phyloP scores from a whole-genome alignment of 1,140 invertebrate genomes.

The Drosophila repletoides region DNA sequence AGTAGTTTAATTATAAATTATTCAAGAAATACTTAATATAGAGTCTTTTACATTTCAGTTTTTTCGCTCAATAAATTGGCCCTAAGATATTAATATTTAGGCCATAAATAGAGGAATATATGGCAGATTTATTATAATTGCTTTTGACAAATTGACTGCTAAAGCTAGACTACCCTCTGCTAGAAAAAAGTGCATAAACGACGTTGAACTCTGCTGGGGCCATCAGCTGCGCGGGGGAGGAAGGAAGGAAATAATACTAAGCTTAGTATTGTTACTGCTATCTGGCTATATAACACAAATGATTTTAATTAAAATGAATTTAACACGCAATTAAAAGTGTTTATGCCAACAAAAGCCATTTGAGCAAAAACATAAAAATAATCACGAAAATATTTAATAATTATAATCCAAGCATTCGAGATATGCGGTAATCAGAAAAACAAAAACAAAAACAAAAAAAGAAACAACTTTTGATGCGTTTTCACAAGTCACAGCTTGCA shows the following conservation, averaged over 20 bases:
- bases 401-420: conserved; percentile 28
- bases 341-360: conserved; percentile 12
- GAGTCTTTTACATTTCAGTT: too few relatives aligned
- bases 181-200: too few relatives aligned
- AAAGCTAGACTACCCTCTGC: too few relatives aligned
- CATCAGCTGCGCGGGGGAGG: neutral
- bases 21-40: too few relatives aligned
- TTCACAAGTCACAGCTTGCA: conserved; percentile 28
- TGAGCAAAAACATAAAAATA: conserved; percentile 16
- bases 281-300: conserved; percentile 52
- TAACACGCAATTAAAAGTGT: conserved; percentile 73
- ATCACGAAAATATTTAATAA: conserved; percentile 36
- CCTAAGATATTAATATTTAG: too few relatives aligned
- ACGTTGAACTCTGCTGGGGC: conserved; percentile 47
- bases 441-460: too few relatives aligned
- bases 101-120: too few relatives aligned
- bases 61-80: too few relatives aligned
- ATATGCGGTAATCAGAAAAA: conserved; percentile 41
- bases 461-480: conserved; percentile 37
- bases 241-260: neutral
- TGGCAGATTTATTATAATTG: too few relatives aligned
- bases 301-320: conserved; percentile 76
- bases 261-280: too few relatives aligned
- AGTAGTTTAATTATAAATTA: too few relatives aligned
- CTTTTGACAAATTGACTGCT: too few relatives aligned